Evolutionary conservation across 2,888 invertebrate genomes (phyloP), one percentile per base, ranked within the genome.

Genomic region (Ormyrus pomaceus): DNA sequence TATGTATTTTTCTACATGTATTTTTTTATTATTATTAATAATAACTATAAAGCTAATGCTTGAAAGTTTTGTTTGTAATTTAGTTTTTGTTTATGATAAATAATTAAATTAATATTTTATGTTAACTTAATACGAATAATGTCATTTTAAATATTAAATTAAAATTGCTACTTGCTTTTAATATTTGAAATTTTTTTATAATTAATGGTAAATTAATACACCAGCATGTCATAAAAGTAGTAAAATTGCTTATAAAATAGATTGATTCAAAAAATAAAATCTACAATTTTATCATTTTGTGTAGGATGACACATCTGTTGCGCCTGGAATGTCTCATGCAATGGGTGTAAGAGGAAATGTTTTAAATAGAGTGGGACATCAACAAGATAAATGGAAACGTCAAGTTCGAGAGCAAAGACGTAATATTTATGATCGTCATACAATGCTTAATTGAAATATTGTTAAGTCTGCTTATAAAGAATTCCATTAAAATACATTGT

Each of bases 381-480:
- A 99, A 88, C 98, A 98, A 91, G 97, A 97, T 91, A 97, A 98
- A 89, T 99, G 99, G 99, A 99, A 99, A 91, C 94, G 95, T 59
- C 98, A 98, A 91, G 99, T 99, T 6, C 95, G 98, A 84, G 98
- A 98, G 89, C 98, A 98, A 89, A 93, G 99, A 72, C 94, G 96
- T 85, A 98, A 98, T 91, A 99, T 99, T 87, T 99, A 99, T 90
- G 98, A 99, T 91, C 93, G 97, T 81, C 99, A 99, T 91, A 98
- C 98, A 11, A 99, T 99, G 97, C 93, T 99, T 75, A 99, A 99
- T 61, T 55, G 11, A 53, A 80, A 56, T 62, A 46, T 53, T 45
- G 74, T 69, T 55, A 53, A 69, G 58, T 69, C 19, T 6, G 64
- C 4, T 56, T 80, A 71, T 66, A 68, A 34, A 71, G 13, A 51